Conservation (phyloP, 1,140 invertebrate species). For the Drosophila quadrilineata region DNA sequence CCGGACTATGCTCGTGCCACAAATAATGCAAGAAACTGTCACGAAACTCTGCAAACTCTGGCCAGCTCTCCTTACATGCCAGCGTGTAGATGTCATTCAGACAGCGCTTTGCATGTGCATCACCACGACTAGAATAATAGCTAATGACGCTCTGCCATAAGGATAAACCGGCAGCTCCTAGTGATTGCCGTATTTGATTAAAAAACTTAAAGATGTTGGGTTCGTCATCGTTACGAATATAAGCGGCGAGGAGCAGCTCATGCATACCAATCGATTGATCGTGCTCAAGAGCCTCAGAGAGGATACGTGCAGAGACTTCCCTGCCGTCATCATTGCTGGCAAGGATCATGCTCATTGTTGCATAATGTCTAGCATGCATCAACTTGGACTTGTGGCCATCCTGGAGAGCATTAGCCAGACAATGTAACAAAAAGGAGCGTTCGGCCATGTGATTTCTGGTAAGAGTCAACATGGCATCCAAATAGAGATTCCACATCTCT, state of each 20-base stretch:
- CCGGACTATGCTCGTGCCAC: constrained; percentile 56
- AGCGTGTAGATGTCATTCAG: constrained; percentile 60
- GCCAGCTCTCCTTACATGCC: constrained; percentile 49
- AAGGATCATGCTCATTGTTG: constrained; percentile 52
- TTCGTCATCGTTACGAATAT: constrained; percentile 55
- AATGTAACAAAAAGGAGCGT: constrained; percentile 42
- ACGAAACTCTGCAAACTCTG: constrained; percentile 57
- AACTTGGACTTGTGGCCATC: constrained; percentile 58
- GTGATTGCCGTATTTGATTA: constrained; percentile 37
- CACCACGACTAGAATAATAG: constrained; percentile 54
- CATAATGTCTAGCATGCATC: constrained; percentile 63
- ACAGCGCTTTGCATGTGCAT: constrained; percentile 22
- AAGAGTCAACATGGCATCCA: constrained; percentile 65
- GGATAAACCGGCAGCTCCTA: constrained; percentile 34
- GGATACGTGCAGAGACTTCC: constrained; percentile 41
- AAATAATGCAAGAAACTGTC: constrained; percentile 62
- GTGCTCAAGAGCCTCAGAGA: constrained; percentile 52
- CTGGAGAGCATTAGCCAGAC: constrained; percentile 60
- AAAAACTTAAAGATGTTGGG: constrained; percentile 52
- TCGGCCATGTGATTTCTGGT: constrained; percentile 55
- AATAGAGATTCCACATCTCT: constrained; percentile 55
- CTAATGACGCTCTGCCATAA: constrained; percentile 57
- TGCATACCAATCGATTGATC: constrained; percentile 54
- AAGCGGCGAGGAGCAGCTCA: constrained; percentile 53
- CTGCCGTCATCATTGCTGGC: constrained; percentile 37